Conservation (phyloP, 2,888 invertebrate species). For the Hydraecia micacea region DNA sequence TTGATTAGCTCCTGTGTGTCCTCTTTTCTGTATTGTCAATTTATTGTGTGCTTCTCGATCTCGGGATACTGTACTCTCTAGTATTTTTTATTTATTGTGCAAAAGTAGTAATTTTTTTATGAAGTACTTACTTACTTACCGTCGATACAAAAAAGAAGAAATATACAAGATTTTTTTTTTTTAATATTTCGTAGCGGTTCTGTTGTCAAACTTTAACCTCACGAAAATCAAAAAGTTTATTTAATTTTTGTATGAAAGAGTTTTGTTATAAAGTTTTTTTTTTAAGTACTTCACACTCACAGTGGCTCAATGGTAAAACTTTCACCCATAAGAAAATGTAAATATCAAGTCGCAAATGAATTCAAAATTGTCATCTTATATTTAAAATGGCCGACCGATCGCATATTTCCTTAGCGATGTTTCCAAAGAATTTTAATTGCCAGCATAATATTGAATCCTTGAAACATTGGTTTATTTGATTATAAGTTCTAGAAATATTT, state of each 20-base stretch:
- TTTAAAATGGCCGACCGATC: neutral
- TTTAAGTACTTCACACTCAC: neutral
- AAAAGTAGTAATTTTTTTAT: neutral
- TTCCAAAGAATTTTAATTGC: constrained; percentile 42
- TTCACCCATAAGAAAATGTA: neutral
- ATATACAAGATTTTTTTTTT: no score
- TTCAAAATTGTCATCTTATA: neutral
- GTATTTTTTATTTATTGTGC: neutral
- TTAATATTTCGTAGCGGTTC: neutral
- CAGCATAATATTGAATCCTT: constrained; percentile 8
- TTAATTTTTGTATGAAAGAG: neutral
- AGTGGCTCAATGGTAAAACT: neutral
- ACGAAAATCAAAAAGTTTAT: neutral
- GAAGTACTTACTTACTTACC: neutral
- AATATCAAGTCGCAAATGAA: neutral
- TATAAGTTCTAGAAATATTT: constrained; percentile 9
- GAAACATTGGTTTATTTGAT: neutral
- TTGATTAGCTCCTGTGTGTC: constrained; percentile 34
- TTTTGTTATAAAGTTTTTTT: neutral
- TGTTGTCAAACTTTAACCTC: neutral
- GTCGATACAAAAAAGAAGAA: neutral
- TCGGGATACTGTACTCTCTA: neutral
- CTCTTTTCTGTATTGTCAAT: constrained; percentile 26
- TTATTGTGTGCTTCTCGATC: constrained; percentile 15
- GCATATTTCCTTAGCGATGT: constrained; percentile 3